Evolutionary conservation across 2,797 vertebrate genomes (phyloP).

Genomic region (Aphelocoma californica): DNA sequence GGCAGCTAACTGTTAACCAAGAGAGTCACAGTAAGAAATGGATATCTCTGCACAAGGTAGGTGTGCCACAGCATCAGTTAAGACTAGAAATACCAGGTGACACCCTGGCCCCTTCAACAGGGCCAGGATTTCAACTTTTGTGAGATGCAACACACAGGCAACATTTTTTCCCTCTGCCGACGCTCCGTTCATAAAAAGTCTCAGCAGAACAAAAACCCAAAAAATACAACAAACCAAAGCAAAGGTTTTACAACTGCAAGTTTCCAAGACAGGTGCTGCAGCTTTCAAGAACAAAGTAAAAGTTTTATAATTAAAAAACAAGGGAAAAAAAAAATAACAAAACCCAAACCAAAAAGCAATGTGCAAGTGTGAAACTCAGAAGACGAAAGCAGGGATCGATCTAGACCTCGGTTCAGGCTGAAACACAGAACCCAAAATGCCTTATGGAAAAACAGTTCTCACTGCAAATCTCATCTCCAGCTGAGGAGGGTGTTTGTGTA

Average conservation of each 20-base stretch:
- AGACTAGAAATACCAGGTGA: conserved; percentile 43
- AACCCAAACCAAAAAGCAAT: not conserved
- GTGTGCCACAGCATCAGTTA: conserved; percentile 37
- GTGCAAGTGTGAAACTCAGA: conserved; percentile 53
- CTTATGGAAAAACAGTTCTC: not conserved
- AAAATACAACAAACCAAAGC: conserved; percentile 23
- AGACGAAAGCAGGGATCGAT: not conserved
- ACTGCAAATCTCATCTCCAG: not conserved
- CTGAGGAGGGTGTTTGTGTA: not conserved
- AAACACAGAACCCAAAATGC: not conserved
- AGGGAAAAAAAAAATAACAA: not conserved
- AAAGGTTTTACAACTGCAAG: conserved; percentile 37
- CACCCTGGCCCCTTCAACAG: not conserved
- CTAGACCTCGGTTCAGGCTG: not conserved
- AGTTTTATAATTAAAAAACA: not conserved
- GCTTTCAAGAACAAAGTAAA: conserved; percentile 1
- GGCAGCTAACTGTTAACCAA: conserved; percentile 16
- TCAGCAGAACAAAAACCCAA: not conserved
- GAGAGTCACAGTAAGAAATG: not conserved
- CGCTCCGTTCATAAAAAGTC: not conserved
- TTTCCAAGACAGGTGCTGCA: conserved; percentile 43
- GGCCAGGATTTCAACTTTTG: not conserved
- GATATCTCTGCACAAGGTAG: conserved; percentile 18
- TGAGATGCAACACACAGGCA: conserved; percentile 24
- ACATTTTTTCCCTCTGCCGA: not conserved